Conservation (phyloP, 2,797 vertebrate genomes). For the Tarsius wallacei region DNA sequence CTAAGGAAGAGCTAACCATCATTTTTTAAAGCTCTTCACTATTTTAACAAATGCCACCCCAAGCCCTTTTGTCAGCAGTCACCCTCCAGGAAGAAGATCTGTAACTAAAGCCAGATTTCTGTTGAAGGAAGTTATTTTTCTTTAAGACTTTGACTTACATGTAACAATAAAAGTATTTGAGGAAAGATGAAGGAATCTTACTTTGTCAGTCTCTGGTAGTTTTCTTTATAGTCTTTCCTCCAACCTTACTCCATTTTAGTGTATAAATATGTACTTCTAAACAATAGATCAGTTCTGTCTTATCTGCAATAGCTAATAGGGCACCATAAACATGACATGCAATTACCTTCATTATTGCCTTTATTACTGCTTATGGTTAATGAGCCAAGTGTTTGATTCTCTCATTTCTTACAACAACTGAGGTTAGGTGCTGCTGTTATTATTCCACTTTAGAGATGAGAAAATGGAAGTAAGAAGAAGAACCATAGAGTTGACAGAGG, state of each 20-base stretch:
- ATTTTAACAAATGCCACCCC: not conserved
- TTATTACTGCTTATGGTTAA: not conserved
- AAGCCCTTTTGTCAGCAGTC: not conserved
- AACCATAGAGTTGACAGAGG: not conserved
- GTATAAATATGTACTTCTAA: not conserved
- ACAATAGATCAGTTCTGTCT: not conserved
- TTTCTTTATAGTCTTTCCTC: not conserved
- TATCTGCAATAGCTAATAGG: not conserved
- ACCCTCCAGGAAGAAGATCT: not conserved
- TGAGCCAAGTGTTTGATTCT: not conserved
- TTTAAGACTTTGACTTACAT: slow-evolving; percentile 5
- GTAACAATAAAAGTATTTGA: not conserved
- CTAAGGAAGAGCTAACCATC: not conserved
- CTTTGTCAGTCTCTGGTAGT: not conserved
- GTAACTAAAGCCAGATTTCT: not conserved
- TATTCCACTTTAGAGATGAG: not conserved
- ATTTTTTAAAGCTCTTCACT: not conserved
- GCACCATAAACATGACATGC: not conserved
- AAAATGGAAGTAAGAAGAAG: not conserved
- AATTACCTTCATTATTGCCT: not conserved
- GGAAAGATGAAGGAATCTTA: not conserved
- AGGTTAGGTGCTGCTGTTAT: not conserved
- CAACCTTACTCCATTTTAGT: not conserved
- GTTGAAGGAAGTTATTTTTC: slow-evolving; percentile 46
- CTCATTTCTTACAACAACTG: not conserved